phyloP scores from a whole-genome alignment of 2,113 vertebrate genomes.

The Calypte anna region DNA sequence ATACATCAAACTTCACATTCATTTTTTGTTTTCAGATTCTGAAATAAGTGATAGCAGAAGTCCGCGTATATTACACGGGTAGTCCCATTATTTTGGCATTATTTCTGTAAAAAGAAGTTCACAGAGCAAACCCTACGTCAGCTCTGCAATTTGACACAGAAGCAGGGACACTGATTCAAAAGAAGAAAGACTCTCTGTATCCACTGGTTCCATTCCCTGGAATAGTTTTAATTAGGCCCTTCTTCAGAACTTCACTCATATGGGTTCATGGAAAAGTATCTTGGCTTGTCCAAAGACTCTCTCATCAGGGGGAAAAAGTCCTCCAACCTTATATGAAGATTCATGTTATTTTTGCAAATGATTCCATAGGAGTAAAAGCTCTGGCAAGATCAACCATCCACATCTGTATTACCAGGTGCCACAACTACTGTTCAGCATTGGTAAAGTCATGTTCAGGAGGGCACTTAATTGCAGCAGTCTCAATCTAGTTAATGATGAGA shows the following conservation, averaged over 20 bases:
- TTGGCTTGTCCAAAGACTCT: neutral
- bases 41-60: neutral
- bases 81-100: neutral
- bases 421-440: neutral
- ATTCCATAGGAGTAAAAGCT: neutral
- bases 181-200: neutral
- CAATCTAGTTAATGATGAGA: neutral
- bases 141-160: neutral
- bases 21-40: neutral
- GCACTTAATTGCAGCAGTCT: neutral
- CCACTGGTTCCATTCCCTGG: neutral
- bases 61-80: neutral
- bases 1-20: neutral
- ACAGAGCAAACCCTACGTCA: neutral
- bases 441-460: neutral
- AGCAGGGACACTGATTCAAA: neutral
- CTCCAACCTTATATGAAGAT: neutral
- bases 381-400: neutral
- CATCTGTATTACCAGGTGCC: neutral
- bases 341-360: neutral
- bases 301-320: neutral
- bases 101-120: neutral
- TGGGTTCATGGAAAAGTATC: neutral
- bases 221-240: conserved; percentile 17
- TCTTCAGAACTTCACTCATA: neutral